These are phyloP conservation scores for Hydrophis major DNA, from an alignment of 2,797 vertebrate species.

Conservation along the genomic window DNA sequence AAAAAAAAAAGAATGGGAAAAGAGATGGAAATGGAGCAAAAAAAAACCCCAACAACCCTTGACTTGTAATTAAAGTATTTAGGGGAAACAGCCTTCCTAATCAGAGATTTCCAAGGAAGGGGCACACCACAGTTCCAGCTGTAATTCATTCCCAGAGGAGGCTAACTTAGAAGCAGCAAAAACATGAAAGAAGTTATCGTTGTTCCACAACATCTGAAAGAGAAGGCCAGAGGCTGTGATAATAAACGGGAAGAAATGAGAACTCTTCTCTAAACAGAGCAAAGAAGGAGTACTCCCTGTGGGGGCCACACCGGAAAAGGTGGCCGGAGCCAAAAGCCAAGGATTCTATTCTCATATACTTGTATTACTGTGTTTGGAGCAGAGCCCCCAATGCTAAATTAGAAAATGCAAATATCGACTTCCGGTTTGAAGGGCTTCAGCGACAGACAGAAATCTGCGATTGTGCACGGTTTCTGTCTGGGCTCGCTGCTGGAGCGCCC, in stretches of 20 bases:
- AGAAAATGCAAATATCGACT: constrained; percentile 17
- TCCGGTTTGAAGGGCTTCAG: too few species aligned
- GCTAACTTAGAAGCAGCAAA: not conserved
- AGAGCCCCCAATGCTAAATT: not conserved
- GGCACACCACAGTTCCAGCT: rapidly evolving
- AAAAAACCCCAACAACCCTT: not conserved
- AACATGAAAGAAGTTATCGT: not conserved
- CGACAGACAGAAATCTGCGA: too few species aligned
- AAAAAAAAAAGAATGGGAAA: not conserved
- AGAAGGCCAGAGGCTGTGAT: not conserved
- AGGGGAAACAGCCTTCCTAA: rapidly evolving
- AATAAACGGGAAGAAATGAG: not conserved
- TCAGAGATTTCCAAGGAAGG: not conserved
- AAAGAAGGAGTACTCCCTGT: constrained; percentile 12
- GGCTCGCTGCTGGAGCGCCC: too few species aligned
- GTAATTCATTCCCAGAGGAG: not conserved
- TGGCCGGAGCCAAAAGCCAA: not conserved
- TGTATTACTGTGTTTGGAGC: not conserved
- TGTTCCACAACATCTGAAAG: not conserved
- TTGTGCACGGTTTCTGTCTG: too few species aligned
- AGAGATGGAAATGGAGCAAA: not conserved
- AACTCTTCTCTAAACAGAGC: constrained; percentile 15
- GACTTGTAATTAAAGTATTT: not conserved
- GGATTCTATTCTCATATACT: not conserved
- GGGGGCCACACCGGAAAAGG: not conserved